These are phyloP conservation scores for Chironomus tentans DNA, from an alignment of 2,888 invertebrate genomes.

Conservation along the genomic window DNA sequence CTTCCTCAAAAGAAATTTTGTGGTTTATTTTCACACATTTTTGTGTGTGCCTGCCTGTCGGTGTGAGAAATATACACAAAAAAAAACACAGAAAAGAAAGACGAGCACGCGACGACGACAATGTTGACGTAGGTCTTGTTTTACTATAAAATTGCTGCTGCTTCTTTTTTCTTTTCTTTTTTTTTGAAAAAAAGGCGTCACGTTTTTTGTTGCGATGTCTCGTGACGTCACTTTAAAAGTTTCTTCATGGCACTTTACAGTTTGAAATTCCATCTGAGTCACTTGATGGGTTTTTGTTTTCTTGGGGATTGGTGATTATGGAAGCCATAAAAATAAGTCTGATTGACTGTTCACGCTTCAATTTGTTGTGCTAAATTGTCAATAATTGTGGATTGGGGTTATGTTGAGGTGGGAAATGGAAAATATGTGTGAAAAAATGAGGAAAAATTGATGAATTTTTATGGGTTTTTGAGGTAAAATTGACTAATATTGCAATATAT, in stretches of 20 bases:
- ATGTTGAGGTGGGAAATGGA: too few species aligned
- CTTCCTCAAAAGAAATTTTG: neutral
- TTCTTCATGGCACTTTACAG: neutral
- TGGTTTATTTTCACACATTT: neutral
- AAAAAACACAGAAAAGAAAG: neutral
- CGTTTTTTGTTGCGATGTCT: too few species aligned
- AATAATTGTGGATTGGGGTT: too few species aligned
- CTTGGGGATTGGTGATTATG: too few species aligned
- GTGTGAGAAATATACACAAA: neutral
- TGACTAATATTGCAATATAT: too few species aligned
- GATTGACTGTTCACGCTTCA: too few species aligned
- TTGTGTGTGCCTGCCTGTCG: neutral
- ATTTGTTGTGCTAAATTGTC: too few species aligned
- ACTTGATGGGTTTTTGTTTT: neutral
- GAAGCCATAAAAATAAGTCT: too few species aligned
- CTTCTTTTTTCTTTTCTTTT: neutral
- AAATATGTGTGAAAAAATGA: too few species aligned
- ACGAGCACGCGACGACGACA: neutral
- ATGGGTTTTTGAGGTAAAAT: too few species aligned
- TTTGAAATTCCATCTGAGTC: neutral
- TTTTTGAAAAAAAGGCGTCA: neutral
- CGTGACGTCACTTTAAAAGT: neutral
- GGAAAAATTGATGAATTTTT: too few species aligned
- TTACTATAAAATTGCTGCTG: neutral
- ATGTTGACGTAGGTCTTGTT: neutral